These are phyloP conservation scores for Anguilla megastoma DNA, from an alignment of 2,797 vertebrate species.

Conservation along the genomic window DNA sequence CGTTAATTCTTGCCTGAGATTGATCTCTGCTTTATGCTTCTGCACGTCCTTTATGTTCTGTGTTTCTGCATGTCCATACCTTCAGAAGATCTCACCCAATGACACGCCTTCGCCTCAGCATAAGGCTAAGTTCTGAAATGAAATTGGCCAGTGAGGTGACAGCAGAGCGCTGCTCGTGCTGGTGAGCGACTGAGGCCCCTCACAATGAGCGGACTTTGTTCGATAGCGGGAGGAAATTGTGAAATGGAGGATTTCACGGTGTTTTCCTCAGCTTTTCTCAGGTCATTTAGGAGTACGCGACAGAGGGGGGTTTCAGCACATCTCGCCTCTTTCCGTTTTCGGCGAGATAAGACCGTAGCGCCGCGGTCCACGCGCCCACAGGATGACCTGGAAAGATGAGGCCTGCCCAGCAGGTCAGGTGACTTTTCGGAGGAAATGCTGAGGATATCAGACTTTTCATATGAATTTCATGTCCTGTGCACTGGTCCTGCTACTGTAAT, in stretches of 20 bases:
- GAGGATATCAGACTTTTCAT: constrained; percentile 14
- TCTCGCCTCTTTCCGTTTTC: neutral
- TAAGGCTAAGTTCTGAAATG: neutral
- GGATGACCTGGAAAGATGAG: neutral
- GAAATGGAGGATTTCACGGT: constrained; percentile 1
- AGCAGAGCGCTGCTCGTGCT: neutral
- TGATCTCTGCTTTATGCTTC: neutral
- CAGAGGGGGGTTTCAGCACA: constrained; percentile 2
- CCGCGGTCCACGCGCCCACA: neutral
- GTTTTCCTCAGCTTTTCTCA: neutral
- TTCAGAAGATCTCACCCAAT: constrained; percentile 2
- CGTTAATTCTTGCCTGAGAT: neutral
- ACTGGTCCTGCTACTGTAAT: neutral
- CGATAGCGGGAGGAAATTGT: neutral
- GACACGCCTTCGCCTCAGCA: neutral
- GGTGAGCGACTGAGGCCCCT: neutral
- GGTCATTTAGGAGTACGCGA: neutral
- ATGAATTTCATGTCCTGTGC: neutral
- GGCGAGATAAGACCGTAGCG: neutral
- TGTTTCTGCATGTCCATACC: neutral
- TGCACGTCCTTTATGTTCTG: neutral
- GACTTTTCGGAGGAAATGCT: neutral
- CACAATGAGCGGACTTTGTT: neutral
- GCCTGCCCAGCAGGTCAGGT: constrained; percentile 9
- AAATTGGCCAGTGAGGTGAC: neutral